Base-by-base conservation (phyloP, 2,113 vertebrate species). In the Oplegnathus fasciatus region DNA sequence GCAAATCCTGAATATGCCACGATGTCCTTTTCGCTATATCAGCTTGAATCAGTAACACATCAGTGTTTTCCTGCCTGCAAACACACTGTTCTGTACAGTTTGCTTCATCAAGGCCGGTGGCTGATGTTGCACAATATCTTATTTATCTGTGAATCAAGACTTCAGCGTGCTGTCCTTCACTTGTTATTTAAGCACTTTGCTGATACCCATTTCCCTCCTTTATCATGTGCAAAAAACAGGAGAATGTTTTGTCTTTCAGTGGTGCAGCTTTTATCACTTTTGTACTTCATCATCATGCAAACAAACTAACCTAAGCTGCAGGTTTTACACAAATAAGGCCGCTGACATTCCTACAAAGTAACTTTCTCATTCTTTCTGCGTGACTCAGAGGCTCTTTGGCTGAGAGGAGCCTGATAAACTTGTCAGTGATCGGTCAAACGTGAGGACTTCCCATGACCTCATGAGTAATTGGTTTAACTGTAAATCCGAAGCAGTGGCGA, bases 391-490 rank as follows among this genome's bases (percentile, higher is more conserved):
- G 11, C n/a, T 65, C 15, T 46, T 58, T 44, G 0, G 1, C 64
- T 28, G 52, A 57, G 24, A 83, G 26, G 17, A 55, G 32, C 28
- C 73, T 18, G 75, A 62, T 86, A 46, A 75, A 80, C 78, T 46
- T 40, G 77, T 80, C 50, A 52, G 81, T 20, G 67, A 72, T 75
- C 30, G 0, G 65, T 83, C 70, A 65, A 84, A 87, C 24, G 72
- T 78, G 71, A 82, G 66, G 37, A 50, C 80, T 78, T 84, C 17
- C 18, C 75, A 30, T 80, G 81, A 88, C 75, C 77, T 85, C 5
- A 8, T 26, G 57, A 72, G 40, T 90, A 90, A 93, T 89, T 86
- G 91, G 86, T 82, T 93, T 85, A 90, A 86, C 79, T 28, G 67
- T 42, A 86, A 92, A 90, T 86, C 87, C 32, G 3, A 64, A 81